Evolutionary conservation across 1,140 invertebrate genomes (phyloP).

Genomic region (Daktulosphaira vitifoliae): DNA sequence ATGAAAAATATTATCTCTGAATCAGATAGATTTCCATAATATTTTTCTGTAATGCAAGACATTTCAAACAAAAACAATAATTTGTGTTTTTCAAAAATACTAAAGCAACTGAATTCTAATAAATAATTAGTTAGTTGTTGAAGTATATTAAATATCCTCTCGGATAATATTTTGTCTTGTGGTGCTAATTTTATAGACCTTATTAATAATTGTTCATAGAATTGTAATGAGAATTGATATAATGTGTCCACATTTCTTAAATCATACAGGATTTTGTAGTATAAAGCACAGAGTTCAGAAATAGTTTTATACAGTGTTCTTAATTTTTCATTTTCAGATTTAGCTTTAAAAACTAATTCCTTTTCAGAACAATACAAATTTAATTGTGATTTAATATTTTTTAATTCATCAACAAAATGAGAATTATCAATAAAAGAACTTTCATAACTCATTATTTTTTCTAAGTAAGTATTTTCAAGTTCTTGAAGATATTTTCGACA

Average conservation of each 20-base stretch:
- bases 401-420: background rate
- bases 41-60: slow-evolving; percentile 67
- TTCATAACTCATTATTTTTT: background rate
- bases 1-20: slow-evolving; percentile 64
- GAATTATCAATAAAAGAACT: background rate
- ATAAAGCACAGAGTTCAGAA: background rate
- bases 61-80: slow-evolving; percentile 84
- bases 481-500: background rate
- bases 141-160: slow-evolving; percentile 11
- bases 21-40: slow-evolving; percentile 53
- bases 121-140: background rate
- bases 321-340: background rate
- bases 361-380: background rate
- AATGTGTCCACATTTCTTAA: background rate
- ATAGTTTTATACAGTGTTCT: slow-evolving; percentile 1
- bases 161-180: background rate
- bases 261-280: background rate
- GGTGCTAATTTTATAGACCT: background rate
- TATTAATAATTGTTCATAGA: background rate
- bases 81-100: slow-evolving; percentile 84
- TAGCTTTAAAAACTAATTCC: background rate
- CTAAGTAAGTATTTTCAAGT: background rate
- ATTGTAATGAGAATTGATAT: slow-evolving; percentile 21
- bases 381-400: slow-evolving; percentile 7
- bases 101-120: slow-evolving; percentile 41